Evolutionary conservation across 2,113 vertebrate genomes (phyloP), one percentile per base, ranked within the genome.

Genomic region (Actenoides hombroni): DNA sequence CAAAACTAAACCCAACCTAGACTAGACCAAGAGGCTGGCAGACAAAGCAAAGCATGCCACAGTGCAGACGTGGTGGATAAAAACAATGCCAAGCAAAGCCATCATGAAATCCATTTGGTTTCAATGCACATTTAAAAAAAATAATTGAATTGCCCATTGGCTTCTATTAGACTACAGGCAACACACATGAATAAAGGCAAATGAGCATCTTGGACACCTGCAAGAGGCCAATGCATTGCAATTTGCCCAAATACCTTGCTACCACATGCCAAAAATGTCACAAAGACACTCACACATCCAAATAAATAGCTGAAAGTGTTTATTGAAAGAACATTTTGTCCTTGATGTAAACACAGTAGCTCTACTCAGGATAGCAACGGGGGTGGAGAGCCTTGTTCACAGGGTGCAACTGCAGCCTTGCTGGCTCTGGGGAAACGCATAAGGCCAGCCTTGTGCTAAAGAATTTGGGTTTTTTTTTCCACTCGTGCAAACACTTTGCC

Each of bases 321-420:
- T 60, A 56, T 87, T 37, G 71, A 56, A 80, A 69, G 57, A 71
- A 87, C 61, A 21, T 84, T 91, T 89, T 82, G 84, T 91, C 53
- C 86, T 65, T 19, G 24, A 10, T 73, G 75, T 48, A 37, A 89
- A 44, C 86, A 95, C 83, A 95, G 91, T 68, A n/a, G 40, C 61
- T 68, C 74, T 84, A 94, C 81, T 95, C 89, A 95, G 54, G 42
- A 18, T 10, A 76, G 48, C 33, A 68, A 56, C 25, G 94, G 64
- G 96, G 86, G 89, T 86, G 93, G 95, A 92, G 70, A 94, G 53
- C 56, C 33, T 63, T 21, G 42, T 6, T 92, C 88, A 35, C 39
- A 6, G 92, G 54, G 71, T 73, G n/a, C 59, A 63, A 44, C 60
- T 0, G 0, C 86, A 88, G 49, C 64, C 67, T 81, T 18, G 1